Evolutionary conservation across 2,113 vertebrate species (phyloP).

Genomic region (Anolis carolinensis): DNA sequence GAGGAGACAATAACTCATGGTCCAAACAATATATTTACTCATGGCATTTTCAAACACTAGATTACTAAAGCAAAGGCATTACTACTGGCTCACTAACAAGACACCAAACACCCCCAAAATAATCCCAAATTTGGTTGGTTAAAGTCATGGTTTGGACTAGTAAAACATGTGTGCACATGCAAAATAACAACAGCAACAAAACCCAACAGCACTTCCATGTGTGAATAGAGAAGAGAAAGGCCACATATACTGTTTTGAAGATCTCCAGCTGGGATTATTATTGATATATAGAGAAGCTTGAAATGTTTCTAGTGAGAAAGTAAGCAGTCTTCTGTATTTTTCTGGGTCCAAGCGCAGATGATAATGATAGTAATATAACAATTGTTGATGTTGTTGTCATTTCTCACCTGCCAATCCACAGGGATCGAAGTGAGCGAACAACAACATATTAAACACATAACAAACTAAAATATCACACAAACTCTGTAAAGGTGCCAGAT

Average conservation of each 20-base stretch:
- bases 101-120: not conserved
- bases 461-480: no score
- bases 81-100: not conserved
- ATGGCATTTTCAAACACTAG: not conserved
- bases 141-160: no score
- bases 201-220: not conserved
- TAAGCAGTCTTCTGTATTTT: not conserved
- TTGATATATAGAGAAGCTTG: not conserved
- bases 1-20: constrained; percentile 30
- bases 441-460: no score
- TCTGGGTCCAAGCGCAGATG: not conserved
- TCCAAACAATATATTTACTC: not conserved
- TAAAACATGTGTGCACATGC: no score
- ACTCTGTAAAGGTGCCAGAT: no score
- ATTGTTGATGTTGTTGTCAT: not conserved
- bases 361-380: no score
- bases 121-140: not conserved
- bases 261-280: not conserved
- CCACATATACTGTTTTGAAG: not conserved
- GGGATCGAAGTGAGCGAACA: not conserved
- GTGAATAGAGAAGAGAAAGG: no score
- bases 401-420: not conserved
- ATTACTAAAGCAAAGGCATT: not conserved
- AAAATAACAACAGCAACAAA: not conserved
- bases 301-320: not conserved